Evolutionary conservation across 1,140 invertebrate genomes (phyloP), one percentile per base, ranked within the genome.

Genomic region (Platyscapa corneri): DNA sequence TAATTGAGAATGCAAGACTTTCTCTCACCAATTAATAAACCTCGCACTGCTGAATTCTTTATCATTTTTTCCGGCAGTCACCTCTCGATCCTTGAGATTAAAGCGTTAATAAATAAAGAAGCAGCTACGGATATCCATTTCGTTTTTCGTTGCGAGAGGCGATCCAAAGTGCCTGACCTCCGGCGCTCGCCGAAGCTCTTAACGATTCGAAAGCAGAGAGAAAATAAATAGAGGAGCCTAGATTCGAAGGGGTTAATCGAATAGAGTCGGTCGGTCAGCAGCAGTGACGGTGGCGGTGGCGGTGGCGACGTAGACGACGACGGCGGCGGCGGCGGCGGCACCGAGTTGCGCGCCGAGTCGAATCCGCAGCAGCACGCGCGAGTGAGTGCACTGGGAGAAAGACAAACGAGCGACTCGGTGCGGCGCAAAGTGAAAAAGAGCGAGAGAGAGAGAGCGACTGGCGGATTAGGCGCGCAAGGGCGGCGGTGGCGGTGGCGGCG

Each of bases 331-430:
- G n/a, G n/a, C n/a, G 37, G 32, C 67, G 67, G 23, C 23, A 49
- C 18, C 1, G 37, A 65, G 64, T 65, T 30, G 74, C 18, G 74
- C 34, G 1, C 32, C 27, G 39, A 30, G 74, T 46, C 23, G 30
- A 34, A 34, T 64, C 49, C 53, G 49, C 1, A n/a, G n/a, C n/a
- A 37, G 39, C n/a, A 67, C 70, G 49, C 75, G 75, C 46, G 46
- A 34, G n/a, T 74, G 56, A 53, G 37, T 32, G 20, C 10, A 14
- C 39, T 49, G 80, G 70, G 46, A 70, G 79, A 60, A 64, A 83
- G 82, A 83, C 72, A 37, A 82, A 86, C 49, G 87, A 85, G 75
- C 75, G 37, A 23, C 20, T 37, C 7, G 6, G 18, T 14, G 16
- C 8, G 18, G 18, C 6, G 16, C 12, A 32, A 53, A 32, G 75